Percentiles rank a stretch among this genome's conserved stretches.
Evolutionary conservation across 2,113 vertebrate genomes (phyloP).

Genomic region (Rousettus leschenaultii): DNA sequence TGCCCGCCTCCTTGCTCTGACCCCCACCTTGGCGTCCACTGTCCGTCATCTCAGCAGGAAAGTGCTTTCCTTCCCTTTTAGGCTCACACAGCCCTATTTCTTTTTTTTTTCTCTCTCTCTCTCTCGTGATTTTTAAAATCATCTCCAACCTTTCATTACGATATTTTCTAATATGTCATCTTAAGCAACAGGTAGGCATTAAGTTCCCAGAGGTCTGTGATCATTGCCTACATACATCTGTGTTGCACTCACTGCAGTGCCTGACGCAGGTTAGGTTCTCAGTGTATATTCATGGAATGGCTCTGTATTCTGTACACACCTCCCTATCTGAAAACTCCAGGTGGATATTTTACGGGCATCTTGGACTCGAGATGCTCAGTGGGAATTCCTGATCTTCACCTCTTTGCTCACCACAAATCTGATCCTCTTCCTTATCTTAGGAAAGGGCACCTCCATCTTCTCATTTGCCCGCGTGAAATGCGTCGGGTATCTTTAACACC

Average conservation of each 20-base stretch:
- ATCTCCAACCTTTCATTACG: neutral
- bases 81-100: accelerated
- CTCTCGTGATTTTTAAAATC: neutral
- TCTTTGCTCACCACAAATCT: neutral
- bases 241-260: neutral
- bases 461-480: neutral
- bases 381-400: neutral
- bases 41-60: too few relatives aligned
- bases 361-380: neutral
- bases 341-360: neutral
- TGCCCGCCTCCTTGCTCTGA: neutral
- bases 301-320: neutral
- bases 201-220: neutral
- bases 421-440: neutral
- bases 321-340: neutral
- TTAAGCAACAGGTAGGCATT: neutral
- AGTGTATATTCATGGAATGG: neutral
- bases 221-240: neutral
- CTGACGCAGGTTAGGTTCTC: neutral
- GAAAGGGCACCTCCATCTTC: neutral
- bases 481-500: neutral
- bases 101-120: neutral
- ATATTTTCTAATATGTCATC: neutral
- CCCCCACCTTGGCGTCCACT: neutral
- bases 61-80: neutral